phyloP scores from a whole-genome alignment of 2,113 vertebrate species.

The Mandrillus leucophaeus region DNA sequence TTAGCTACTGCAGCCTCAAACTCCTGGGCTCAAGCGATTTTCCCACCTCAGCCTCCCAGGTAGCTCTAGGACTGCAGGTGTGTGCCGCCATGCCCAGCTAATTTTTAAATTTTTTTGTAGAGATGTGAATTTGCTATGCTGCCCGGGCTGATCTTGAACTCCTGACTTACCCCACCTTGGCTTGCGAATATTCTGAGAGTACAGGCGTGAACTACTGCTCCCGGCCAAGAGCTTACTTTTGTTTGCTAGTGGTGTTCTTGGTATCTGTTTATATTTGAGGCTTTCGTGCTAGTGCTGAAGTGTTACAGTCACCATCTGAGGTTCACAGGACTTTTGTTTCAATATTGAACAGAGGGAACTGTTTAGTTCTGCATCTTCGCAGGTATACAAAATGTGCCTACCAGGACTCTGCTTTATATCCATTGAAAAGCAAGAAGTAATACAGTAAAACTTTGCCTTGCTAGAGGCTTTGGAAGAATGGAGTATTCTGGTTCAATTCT shows the following conservation, averaged over 20 bases:
- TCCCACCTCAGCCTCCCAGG: not conserved
- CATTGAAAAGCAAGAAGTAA: not conserved
- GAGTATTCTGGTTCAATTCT: conserved; percentile 17
- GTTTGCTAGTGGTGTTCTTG: not conserved
- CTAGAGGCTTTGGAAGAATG: conserved; percentile 35
- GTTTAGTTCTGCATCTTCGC: not conserved
- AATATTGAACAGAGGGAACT: not conserved
- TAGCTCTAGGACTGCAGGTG: not conserved
- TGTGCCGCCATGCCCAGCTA: too few relatives aligned
- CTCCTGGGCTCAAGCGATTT: not conserved
- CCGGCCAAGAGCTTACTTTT: not conserved
- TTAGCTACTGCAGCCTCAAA: not conserved
- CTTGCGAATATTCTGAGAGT: too few relatives aligned
- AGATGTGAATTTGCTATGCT: too few relatives aligned
- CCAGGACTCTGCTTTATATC: not conserved
- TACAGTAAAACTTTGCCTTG: not conserved
- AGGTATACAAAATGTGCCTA: not conserved
- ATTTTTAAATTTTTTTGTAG: too few relatives aligned
- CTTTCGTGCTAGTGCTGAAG: not conserved
- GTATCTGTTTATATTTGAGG: conserved; percentile 3
- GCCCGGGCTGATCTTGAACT: too few relatives aligned
- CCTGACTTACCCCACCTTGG: too few relatives aligned
- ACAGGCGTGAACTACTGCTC: not conserved
- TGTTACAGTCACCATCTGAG: not conserved
- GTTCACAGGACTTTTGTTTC: not conserved